Conservation (phyloP, 2,113 vertebrate genomes). For the Helogale parvula region DNA sequence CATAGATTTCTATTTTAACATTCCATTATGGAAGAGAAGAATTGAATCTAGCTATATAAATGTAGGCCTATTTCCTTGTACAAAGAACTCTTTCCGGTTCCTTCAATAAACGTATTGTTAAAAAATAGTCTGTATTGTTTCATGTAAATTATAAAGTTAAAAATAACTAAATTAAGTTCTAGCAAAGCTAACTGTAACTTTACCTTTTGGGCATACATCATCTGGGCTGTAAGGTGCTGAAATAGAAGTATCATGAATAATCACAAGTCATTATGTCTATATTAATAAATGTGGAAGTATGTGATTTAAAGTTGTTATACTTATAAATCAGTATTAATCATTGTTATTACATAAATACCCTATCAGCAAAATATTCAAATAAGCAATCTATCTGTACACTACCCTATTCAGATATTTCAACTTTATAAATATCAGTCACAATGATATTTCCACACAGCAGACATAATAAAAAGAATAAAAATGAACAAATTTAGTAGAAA, state of each 20-base stretch:
- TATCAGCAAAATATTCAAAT: slow-evolving; percentile 27
- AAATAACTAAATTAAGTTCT: background rate
- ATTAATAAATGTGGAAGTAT: slow-evolving; percentile 19
- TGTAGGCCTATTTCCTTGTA: background rate
- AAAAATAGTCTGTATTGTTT: background rate
- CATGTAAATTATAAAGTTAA: background rate
- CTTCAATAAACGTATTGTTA: background rate
- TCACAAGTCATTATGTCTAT: background rate
- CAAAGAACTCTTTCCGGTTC: background rate
- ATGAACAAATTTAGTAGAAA: slow-evolving; percentile 47
- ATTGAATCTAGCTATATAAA: slow-evolving; percentile 37
- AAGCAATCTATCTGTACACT: slow-evolving; percentile 26
- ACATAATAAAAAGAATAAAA: slow-evolving; percentile 46
- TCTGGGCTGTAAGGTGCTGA: background rate
- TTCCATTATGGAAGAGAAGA: slow-evolving; percentile 7
- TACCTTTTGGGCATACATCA: background rate
- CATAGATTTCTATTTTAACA: slow-evolving; percentile 45
- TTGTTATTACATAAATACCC: background rate
- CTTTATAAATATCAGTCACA: background rate
- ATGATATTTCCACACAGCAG: slow-evolving; percentile 28
- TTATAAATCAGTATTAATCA: slow-evolving; percentile 40
- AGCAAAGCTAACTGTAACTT: slow-evolving; percentile 19
- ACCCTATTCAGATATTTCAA: background rate
- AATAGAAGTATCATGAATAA: slow-evolving; percentile 29
- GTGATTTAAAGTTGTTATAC: slow-evolving; percentile 32